phyloP scores from a whole-genome alignment of 2,888 invertebrate genomes.

The Sthenelais limicola region DNA sequence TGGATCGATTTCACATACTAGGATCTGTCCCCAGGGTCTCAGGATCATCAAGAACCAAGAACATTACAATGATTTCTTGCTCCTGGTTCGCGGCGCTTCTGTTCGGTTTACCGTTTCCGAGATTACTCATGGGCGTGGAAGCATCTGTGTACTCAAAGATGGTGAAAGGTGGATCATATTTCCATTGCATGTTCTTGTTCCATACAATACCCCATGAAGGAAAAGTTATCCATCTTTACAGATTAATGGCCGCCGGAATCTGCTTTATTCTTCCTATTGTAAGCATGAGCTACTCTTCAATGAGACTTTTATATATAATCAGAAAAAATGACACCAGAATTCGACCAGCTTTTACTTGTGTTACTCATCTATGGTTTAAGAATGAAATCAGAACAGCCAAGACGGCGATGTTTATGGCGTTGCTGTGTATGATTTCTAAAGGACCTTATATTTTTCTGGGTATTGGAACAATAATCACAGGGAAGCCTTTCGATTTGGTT shows the following conservation, averaged over 20 bases:
- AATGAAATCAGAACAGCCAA: conserved; percentile 7
- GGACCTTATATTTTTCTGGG: conserved; percentile 32
- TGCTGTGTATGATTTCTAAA: conserved; percentile 2
- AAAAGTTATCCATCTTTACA: not conserved
- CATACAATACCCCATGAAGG: not conserved
- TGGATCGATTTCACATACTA: conserved; percentile 8
- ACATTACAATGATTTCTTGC: not conserved
- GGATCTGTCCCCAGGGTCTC: not conserved
- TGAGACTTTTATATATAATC: not conserved
- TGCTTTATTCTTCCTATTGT: conserved; percentile 7
- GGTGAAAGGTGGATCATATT: not conserved
- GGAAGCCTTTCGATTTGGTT: not conserved
- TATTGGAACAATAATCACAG: not conserved
- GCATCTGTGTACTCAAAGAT: not conserved
- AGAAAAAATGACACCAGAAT: not conserved
- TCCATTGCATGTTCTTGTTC: conserved; percentile 16
- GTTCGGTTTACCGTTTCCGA: not conserved
- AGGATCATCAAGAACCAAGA: not conserved
- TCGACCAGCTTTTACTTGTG: not conserved
- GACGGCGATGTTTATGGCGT: conserved; percentile 15
- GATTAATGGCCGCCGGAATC: not conserved
- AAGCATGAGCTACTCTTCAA: conserved; percentile 5
- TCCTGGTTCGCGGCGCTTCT: conserved; percentile 4
- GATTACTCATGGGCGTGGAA: not conserved
- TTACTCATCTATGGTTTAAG: conserved; percentile 9